These are phyloP conservation scores for Lithodes maja DNA, from an alignment of 2,888 invertebrate genomes.

Conservation along the genomic window DNA sequence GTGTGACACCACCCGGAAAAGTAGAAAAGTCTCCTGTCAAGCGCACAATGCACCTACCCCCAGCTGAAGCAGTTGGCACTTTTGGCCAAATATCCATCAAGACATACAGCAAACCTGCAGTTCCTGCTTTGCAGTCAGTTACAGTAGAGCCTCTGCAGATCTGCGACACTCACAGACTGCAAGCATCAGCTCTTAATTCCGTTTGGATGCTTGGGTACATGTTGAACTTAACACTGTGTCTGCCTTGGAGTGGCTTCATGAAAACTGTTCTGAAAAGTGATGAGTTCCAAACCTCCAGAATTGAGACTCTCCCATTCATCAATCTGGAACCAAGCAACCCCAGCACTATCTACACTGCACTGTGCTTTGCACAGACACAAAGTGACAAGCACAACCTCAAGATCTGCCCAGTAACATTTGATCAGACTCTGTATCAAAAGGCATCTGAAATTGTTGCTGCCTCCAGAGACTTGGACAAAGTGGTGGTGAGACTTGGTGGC, in stretches of 20 bases:
- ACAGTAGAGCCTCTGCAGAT: constrained; percentile 36
- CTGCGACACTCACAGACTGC: constrained; percentile 31
- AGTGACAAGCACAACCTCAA: no score
- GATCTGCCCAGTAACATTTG: no score
- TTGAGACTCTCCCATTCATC: constrained; percentile 57
- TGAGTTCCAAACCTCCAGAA: constrained; percentile 33
- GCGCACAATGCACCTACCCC: not conserved
- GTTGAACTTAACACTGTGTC: constrained; percentile 20
- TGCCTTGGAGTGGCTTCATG: constrained; percentile 32
- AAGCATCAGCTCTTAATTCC: constrained; percentile 40
- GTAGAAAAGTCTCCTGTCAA: not conserved
- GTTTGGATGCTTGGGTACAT: not conserved
- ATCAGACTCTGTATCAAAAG: no score
- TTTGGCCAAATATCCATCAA: constrained; percentile 30
- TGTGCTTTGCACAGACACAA: constrained; percentile 50
- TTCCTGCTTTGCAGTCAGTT: constrained; percentile 25
- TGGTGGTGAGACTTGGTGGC: no score
- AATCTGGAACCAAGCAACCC: constrained; percentile 59
- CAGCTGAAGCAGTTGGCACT: constrained; percentile 23
- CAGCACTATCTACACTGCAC: constrained; percentile 63
- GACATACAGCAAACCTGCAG: constrained; percentile 39
- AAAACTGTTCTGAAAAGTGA: constrained; percentile 9
- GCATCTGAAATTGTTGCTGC: no score
- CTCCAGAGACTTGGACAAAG: no score
- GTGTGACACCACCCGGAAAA: constrained; percentile 24